phyloP scores from a whole-genome alignment of 2,888 invertebrate genomes.

The Heliothis peltigera region DNA sequence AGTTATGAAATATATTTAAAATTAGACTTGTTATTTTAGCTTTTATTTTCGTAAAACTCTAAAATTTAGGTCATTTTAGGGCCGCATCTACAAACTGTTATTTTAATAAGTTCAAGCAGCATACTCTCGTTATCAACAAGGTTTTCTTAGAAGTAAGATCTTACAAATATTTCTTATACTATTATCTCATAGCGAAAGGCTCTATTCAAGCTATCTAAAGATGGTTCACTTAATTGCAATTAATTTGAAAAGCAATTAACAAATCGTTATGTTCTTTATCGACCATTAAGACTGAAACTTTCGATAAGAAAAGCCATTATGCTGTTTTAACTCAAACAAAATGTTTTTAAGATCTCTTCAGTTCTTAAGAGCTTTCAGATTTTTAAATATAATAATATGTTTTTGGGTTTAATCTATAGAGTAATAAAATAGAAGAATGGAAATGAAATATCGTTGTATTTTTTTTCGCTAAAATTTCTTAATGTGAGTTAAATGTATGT shows the following conservation, averaged over 20 bases:
- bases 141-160: constrained; percentile 1
- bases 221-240: constrained; percentile 40
- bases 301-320: constrained; percentile 37
- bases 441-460: not conserved
- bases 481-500: too few species aligned
- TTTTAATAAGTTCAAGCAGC: not conserved
- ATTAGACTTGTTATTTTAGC: too few species aligned
- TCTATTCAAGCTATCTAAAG: constrained; percentile 19
- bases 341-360: constrained; percentile 29
- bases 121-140: not conserved
- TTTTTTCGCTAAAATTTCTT: not conserved
- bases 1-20: too few species aligned
- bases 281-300: constrained; percentile 46
- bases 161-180: not conserved
- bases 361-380: constrained; percentile 24
- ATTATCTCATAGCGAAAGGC: too few species aligned
- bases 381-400: constrained; percentile 8
- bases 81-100: not conserved
- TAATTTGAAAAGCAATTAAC: constrained; percentile 56
- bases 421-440: too few species aligned
- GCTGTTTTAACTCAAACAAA: constrained; percentile 34
- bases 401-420: not conserved
- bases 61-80: too few species aligned
- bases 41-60: too few species aligned
- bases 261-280: constrained; percentile 50